These are phyloP conservation scores for Noctua fimbriata DNA, from an alignment of 2,888 invertebrate genomes.

Conservation along the genomic window DNA sequence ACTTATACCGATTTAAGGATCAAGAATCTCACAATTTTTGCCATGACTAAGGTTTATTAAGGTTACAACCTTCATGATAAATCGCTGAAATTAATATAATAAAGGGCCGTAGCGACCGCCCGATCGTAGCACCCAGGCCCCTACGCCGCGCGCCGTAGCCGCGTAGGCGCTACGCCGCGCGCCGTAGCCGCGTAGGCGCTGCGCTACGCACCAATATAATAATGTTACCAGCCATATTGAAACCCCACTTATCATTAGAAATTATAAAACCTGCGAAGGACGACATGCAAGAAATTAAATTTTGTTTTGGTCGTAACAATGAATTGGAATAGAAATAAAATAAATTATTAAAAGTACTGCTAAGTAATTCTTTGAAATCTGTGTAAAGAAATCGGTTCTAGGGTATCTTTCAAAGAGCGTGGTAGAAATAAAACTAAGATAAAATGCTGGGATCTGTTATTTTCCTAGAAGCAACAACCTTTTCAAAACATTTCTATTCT, in stretches of 20 bases:
- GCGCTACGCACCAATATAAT: not conserved
- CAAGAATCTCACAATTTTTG: not conserved
- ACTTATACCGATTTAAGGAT: not conserved
- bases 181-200: conserved; percentile 14
- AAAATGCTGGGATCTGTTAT: not conserved
- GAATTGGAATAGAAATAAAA: not conserved
- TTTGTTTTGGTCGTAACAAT: not conserved
- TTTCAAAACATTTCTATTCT: not conserved
- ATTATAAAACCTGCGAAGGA: not conserved
- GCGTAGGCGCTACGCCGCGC: not conserved
- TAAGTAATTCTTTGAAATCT: not conserved
- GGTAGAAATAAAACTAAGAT: not conserved
- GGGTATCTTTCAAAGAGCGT: not conserved
- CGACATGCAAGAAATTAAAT: not conserved
- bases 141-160: conserved; percentile 29
- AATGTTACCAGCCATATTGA: not conserved
- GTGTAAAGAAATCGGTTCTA: not conserved
- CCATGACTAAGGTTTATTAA: not conserved
- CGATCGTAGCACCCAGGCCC: conserved; percentile 1
- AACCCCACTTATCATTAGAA: too few relatives aligned
- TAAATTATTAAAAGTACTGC: not conserved
- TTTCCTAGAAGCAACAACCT: not conserved
- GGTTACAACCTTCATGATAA: not conserved
- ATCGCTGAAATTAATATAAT: not conserved
- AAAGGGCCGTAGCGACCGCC: not conserved